Evolutionary conservation across 2,888 invertebrate species (phyloP).

Genomic region (Apodemia zela): DNA sequence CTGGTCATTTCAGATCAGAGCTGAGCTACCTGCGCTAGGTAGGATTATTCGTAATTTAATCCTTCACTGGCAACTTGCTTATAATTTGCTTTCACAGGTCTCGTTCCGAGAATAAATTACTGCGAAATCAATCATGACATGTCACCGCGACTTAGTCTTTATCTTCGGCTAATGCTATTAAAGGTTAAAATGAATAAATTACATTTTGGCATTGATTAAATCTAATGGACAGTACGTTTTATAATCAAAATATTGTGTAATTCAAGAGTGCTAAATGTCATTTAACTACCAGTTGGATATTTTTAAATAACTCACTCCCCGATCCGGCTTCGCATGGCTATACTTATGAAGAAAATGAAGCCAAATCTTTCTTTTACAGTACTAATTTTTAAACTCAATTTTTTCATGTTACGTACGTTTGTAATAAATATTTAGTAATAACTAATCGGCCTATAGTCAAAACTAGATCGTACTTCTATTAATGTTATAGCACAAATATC

Average conservation of each 20-base stretch:
- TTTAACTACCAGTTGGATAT: not conserved
- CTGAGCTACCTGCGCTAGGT: not conserved
- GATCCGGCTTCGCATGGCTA: too few species aligned
- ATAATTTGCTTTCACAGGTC: constrained; percentile 15
- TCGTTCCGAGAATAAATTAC: constrained; percentile 13
- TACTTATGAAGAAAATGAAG: too few species aligned
- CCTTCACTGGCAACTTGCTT: constrained; percentile 5
- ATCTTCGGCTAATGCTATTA: constrained; percentile 16
- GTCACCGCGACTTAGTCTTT: constrained; percentile 13
- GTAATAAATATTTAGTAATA: too few species aligned
- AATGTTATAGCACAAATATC: too few species aligned
- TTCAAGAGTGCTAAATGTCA: not conserved
- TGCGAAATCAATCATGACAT: constrained; percentile 16
- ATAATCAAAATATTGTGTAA: constrained; percentile 14
- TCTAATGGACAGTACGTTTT: constrained; percentile 8
- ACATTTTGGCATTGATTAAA: constrained; percentile 15
- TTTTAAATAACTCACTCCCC: not conserved
- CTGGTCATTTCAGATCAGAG: constrained; percentile 12
- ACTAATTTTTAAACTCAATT: too few species aligned
- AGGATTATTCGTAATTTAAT: constrained; percentile 9
- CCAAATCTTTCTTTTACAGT: too few species aligned
- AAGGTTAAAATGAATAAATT: constrained; percentile 15
- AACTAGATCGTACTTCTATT: too few species aligned
- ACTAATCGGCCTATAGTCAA: too few species aligned
- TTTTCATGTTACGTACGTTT: too few species aligned